phyloP scores from a whole-genome alignment of 2,113 vertebrate genomes.

The Probosciger aterrimus region DNA sequence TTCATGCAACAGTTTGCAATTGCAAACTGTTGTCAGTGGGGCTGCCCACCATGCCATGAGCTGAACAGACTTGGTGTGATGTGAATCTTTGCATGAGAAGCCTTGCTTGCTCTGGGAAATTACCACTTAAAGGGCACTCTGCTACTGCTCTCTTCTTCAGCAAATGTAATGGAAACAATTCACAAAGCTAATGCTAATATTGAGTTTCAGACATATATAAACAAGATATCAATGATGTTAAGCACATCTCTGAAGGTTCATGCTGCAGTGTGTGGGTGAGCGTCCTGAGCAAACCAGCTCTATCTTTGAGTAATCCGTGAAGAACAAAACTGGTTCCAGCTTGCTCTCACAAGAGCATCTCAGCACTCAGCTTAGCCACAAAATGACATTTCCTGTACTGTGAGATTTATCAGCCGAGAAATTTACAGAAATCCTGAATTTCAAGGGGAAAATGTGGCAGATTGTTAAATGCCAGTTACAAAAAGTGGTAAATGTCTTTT shows the following conservation, averaged over 20 bases:
- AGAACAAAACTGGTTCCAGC: not conserved
- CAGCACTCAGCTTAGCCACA: not conserved
- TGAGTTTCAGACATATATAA: not conserved
- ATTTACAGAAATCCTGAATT: slow-evolving; percentile 26
- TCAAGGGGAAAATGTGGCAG: slow-evolving; percentile 23
- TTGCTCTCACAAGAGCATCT: not conserved
- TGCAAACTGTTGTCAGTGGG: not conserved
- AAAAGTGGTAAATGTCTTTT: not conserved
- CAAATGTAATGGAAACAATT: not conserved
- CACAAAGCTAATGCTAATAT: not conserved
- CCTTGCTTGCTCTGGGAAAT: not conserved
- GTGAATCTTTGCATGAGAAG: not conserved
- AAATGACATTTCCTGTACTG: not conserved
- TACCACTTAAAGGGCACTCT: not conserved
- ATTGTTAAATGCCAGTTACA: not conserved
- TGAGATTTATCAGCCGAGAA: not conserved
- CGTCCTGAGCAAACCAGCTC: not conserved
- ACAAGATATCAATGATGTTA: fast-evolving
- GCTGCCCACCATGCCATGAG: not conserved
- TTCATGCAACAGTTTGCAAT: not conserved
- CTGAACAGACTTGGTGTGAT: not conserved
- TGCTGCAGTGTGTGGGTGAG: not conserved
- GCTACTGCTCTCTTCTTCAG: not conserved
- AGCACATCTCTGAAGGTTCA: not conserved
- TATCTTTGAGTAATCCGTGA: not conserved